Percentiles rank a stretch among this genome's conserved stretches.
Conservation (phyloP, 1,140 invertebrate species). For the Philotrypesis tridentata region DNA sequence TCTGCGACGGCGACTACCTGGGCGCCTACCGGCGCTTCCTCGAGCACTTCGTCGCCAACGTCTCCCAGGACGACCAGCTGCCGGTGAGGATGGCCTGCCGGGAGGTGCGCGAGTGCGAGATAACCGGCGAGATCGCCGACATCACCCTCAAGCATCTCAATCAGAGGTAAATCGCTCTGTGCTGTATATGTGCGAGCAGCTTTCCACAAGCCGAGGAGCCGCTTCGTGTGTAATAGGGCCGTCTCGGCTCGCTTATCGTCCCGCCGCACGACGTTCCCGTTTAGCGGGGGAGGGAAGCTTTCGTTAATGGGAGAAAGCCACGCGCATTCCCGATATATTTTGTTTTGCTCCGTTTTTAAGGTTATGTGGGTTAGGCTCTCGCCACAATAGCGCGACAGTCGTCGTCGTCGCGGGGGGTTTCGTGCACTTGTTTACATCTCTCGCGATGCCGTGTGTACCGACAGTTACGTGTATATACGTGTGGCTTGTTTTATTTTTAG, state of each 20-base stretch:
- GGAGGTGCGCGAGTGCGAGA: conserved; percentile 80
- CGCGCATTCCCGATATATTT: conserved; percentile 37
- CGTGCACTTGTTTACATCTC: conserved; percentile 16
- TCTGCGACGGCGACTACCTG: conserved; percentile 78
- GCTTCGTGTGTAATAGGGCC: neutral
- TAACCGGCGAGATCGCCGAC: conserved; percentile 84
- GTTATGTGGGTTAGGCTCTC: conserved; percentile 37
- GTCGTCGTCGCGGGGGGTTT: neutral
- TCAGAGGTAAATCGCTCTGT: conserved; percentile 81
- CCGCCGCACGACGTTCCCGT: too few species aligned
- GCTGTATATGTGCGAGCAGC: too few species aligned
- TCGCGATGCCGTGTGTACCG: too few species aligned
- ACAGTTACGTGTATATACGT: too few species aligned
- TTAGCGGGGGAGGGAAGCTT: too few species aligned
- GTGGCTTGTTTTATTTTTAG: neutral
- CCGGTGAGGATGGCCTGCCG: conserved; percentile 82
- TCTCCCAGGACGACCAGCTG: conserved; percentile 80
- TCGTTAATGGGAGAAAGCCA: too few species aligned
- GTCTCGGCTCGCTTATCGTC: too few species aligned
- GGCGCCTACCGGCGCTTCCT: conserved; percentile 81
- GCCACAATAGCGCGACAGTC: too few species aligned
- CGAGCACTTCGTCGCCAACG: conserved; percentile 79
- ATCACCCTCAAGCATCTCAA: conserved; percentile 85
- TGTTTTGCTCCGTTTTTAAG: conserved; percentile 24
- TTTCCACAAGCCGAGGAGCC: too few species aligned